Base-by-base conservation (phyloP, 1,140 invertebrate species). In the Dendroctonus ponderosae region DNA sequence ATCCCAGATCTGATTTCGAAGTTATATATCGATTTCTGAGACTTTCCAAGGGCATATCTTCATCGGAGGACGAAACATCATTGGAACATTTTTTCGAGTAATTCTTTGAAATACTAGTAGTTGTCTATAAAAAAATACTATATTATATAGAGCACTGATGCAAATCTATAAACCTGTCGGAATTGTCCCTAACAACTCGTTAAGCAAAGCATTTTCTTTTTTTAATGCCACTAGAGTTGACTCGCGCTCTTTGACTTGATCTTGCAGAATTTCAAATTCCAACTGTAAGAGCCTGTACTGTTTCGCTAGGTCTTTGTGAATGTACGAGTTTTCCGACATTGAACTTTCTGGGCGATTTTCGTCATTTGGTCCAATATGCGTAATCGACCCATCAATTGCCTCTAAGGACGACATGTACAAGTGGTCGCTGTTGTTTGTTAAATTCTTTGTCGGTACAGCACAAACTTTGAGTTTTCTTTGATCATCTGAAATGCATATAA, bases 191-290 rank as follows among this genome's bases (percentile, higher is more conserved):
- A 58, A 58, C 11, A 14, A 15, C 12, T 43, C 43, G 42, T 60
- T 60, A 5, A 60, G 26, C 15, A 14, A 11, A 15, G 43, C 5
- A 48, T 62, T 62, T 42, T 53, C 61, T 5, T 42, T 53, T 53
- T 62, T 62, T 26, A 62, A 53, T 26, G 7, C 49, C 11, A 43
- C 14, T 9, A 53, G 26, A 39, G 50, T 11, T 42, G 42, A 7
- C 48, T 62, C 61, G 7, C 40, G 38, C 11, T 62, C n/a, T 26
- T 42, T 53, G 7, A 62, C 51, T 51, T 26, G 15, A 42, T 62
- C 61, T 15, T 54, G 48, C 15, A 54, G 40, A 42, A 62, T 53
- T 53, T 62, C 51, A 42, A 53, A 54, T 53, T 62, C 61, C 46
- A 60, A 49, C 58, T 60, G 58, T 49, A 60, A 60, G 40, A 37